Conservation (phyloP, 2,797 vertebrate genomes). For the Pachyuromys duprasi region DNA sequence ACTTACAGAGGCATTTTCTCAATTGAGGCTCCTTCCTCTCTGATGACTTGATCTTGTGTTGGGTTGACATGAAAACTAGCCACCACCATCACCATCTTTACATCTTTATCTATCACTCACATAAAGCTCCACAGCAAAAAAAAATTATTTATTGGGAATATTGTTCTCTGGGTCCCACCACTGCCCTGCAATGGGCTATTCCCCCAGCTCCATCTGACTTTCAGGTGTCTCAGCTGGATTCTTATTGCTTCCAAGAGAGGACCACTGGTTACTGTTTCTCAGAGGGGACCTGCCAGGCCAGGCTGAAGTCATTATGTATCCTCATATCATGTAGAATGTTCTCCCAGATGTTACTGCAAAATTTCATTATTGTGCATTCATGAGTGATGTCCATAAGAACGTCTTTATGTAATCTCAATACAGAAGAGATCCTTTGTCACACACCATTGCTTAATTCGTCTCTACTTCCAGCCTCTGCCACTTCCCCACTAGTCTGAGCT, state of each 20-base stretch:
- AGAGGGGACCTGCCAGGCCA: not conserved
- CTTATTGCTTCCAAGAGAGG: not conserved
- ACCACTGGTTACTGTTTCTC: not conserved
- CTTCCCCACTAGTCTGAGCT: not conserved
- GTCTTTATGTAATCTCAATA: not conserved
- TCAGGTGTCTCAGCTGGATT: not conserved
- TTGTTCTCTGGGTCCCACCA: not conserved
- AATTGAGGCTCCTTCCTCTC: not conserved
- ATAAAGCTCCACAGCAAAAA: not conserved
- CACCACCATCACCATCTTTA: not conserved
- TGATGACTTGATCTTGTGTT: not conserved
- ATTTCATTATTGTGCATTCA: not conserved
- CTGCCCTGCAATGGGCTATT: accelerated
- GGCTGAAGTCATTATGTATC: not conserved
- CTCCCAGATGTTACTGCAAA: not conserved
- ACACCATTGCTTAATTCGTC: not conserved
- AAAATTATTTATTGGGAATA: not conserved
- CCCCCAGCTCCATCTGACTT: not conserved
- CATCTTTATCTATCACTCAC: not conserved
- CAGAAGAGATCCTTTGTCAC: not conserved
- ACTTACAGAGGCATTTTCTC: not conserved
- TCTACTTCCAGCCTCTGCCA: not conserved
- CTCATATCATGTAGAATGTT: accelerated
- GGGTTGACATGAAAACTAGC: not conserved
- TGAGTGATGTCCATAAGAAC: accelerated